Base-by-base conservation (phyloP, 92 coral and sea anemone genomes). In the Zoanthus solanderi region DNA sequence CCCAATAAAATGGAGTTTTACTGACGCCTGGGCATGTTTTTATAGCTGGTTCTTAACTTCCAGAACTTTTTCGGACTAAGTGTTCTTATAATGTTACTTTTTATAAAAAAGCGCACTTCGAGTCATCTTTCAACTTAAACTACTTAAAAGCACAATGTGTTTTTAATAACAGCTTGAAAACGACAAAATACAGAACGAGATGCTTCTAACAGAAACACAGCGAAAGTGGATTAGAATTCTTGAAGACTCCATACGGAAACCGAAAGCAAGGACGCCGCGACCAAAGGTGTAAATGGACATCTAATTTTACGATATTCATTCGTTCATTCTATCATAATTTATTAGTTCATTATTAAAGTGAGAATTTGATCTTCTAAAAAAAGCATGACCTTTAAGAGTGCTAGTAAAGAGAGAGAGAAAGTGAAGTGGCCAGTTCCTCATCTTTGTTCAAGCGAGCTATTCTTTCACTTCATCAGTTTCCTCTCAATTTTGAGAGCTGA, bases 131-230 rank as follows among this genome's bases (percentile, higher is more conserved):
- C 2, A 34, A 34, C 42, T 34, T 34, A 34, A 34, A 34, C 42
- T 34, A 34, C 1, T 34, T 34, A 34, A 3, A 1, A 34, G 42
- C 23, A 23, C 23, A 34, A 34, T 34, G 42, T 34, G 42, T 34
- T 34, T 34, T 34, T 34, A 34, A 1, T 3, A 34, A 34, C 42
- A 79, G 84, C 72, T 79, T 79, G 84, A 79, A 45, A 73, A 79
- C 42, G 84, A 79, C 34, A 61, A 65, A 45, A 66, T 32, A 15
- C 32, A 63, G 9, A 79, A 79, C 13, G 57, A 79, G 18, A 42
- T 79, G 73, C 56, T 79, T 34, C 58, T 79, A n/a, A 79, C 84
- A 60, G 84, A 79, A 79, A 61, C 84, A 63, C 84, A 79, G 84
- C 84, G 84, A 37, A 79, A 79, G 58, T 79, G 84, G 84, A 34